Conservation (phyloP, 2,888 invertebrate genomes). For the Cephus sareptanus region DNA sequence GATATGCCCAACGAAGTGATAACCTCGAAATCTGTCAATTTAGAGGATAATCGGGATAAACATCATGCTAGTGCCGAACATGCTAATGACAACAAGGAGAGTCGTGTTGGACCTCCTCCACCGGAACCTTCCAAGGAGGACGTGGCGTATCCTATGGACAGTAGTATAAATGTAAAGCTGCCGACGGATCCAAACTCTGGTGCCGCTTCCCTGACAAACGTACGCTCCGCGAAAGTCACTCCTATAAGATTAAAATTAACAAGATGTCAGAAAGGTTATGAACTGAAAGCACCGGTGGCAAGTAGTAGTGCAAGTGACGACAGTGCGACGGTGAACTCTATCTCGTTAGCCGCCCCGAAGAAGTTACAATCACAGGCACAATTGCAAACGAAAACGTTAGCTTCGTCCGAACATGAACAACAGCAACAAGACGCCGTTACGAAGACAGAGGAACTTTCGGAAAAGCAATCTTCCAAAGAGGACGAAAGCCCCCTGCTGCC, state of each 20-base stretch:
- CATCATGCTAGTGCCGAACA: not conserved
- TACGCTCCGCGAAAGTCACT: conserved; percentile 76
- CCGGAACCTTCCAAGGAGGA: conserved; percentile 20
- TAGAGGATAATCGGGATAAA: not conserved
- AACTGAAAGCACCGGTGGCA: conserved; percentile 63
- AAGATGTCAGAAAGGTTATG: conserved; percentile 81
- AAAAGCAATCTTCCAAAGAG: conserved; percentile 46
- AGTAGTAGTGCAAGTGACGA: conserved; percentile 35
- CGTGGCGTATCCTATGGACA: conserved; percentile 16
- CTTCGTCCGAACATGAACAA: not conserved
- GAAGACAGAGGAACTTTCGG: conserved; percentile 57
- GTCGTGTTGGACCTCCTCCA: conserved; percentile 43
- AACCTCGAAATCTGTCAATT: not conserved
- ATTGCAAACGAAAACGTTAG: not conserved
- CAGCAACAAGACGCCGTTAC: conserved; percentile 69
- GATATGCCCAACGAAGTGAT: conserved; percentile 1
- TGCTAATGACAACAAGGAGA: conserved; percentile 31
- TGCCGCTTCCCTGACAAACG: conserved; percentile 69
- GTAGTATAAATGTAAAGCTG: conserved; percentile 48
- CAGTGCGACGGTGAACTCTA: conserved; percentile 27
- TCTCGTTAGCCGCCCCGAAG: conserved; percentile 13
- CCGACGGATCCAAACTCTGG: conserved; percentile 57
- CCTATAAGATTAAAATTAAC: conserved; percentile 88
- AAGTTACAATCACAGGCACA: not conserved
- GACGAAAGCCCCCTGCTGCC: conserved; percentile 27